Percentiles rank a stretch among this genome's conserved stretches.
phyloP scores from a whole-genome alignment of 2,113 vertebrate genomes.

The Mobula birostris region DNA sequence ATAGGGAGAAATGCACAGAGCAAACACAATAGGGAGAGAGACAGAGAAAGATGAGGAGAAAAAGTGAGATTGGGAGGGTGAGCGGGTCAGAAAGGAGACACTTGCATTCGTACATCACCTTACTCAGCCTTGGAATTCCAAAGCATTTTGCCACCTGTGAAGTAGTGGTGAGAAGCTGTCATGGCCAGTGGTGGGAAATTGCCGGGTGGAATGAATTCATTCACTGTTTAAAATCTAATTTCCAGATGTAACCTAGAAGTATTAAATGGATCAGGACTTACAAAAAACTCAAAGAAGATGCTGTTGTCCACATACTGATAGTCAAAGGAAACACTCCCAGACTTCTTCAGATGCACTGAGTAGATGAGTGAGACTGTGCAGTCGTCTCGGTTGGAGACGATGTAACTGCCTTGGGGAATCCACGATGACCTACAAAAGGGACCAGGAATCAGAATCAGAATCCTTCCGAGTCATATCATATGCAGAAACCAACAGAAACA shows the following conservation, averaged over 20 bases:
- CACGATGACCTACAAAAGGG: conserved; percentile 71
- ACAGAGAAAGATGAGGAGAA: too few species aligned
- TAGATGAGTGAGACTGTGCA: conserved; percentile 95
- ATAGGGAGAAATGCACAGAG: too few species aligned
- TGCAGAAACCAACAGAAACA: not conserved
- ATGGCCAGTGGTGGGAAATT: too few species aligned
- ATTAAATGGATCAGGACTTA: conserved; percentile 59
- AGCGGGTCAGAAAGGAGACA: too few species aligned
- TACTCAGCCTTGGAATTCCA: too few species aligned
- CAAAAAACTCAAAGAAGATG: conserved; percentile 95
- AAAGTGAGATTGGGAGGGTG: too few species aligned
- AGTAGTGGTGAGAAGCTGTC: too few species aligned
- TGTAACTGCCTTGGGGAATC: conserved; percentile 81
- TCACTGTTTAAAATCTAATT: not conserved
- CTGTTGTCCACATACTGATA: conserved; percentile 95
- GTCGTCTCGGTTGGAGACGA: conserved; percentile 92
- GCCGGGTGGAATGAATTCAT: too few species aligned
- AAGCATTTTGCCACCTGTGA: too few species aligned
- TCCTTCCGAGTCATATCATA: not conserved
- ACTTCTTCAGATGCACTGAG: conserved; percentile 89
- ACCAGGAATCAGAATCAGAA: too few species aligned
- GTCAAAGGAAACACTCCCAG: conserved; percentile 82
- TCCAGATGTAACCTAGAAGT: not conserved
- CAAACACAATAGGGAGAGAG: too few species aligned
- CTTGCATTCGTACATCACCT: too few species aligned